Evolutionary conservation across 2,888 invertebrate genomes (phyloP).

Genomic region (Drosophila mulleri): DNA sequence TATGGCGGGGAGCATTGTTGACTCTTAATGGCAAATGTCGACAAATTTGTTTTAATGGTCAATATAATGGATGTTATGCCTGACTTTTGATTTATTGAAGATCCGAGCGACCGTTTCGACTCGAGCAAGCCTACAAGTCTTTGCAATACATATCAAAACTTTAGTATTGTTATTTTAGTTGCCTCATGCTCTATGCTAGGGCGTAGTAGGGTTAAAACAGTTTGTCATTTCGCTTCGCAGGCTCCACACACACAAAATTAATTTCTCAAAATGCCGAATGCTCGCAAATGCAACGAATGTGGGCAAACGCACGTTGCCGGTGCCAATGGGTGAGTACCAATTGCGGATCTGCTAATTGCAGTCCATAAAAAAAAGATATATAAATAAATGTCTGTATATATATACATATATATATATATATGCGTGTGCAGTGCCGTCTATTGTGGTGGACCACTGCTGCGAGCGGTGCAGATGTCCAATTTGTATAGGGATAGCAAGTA

Average conservation of each 20-base stretch:
- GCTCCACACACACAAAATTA: constrained; percentile 29
- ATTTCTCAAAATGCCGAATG: constrained; percentile 37
- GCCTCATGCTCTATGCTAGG: constrained; percentile 6
- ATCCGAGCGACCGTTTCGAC: constrained; percentile 1
- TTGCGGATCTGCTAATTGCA: background rate
- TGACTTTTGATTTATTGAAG: constrained; percentile 50
- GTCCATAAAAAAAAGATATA: background rate
- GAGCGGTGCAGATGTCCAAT: constrained; percentile 92
- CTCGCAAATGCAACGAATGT: constrained; percentile 46
- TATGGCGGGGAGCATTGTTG: constrained; percentile 65
- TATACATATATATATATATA: background rate
- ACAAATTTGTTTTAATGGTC: constrained; percentile 81
- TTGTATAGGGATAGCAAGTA: constrained; percentile 94
- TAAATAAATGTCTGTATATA: background rate
- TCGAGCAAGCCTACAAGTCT: background rate
- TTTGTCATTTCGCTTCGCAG: constrained; percentile 28
- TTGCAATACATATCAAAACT: constrained; percentile 9
- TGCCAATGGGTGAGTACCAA: constrained; percentile 44
- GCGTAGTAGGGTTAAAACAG: constrained; percentile 10
- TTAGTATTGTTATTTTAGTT: constrained; percentile 29
- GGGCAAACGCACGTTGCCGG: constrained; percentile 45
- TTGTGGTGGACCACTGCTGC: constrained; percentile 91
- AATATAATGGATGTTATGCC: constrained; percentile 71
- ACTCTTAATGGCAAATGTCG: constrained; percentile 79
- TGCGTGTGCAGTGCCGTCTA: constrained; percentile 88